A percentile compares a stretch with the other conserved stretches of the same genome.
Conservation (phyloP, 2,797 vertebrate species). For the Merluccius polli region DNA sequence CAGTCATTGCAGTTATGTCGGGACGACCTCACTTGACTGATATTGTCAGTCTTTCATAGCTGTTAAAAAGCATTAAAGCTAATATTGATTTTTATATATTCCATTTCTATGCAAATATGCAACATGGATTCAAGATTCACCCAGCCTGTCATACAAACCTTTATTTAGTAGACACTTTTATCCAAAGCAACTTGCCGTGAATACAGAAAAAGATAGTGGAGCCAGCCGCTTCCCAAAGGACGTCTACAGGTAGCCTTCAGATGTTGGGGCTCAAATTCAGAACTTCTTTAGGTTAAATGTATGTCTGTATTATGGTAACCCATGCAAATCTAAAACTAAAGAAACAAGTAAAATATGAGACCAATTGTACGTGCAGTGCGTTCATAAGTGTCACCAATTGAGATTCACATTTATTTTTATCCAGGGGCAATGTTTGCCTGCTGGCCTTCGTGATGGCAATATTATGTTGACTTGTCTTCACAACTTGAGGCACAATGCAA, state of each 20-base stretch:
- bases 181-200: neutral
- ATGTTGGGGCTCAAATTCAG: too few relatives aligned
- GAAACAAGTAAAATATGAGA: too few relatives aligned
- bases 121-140: neutral
- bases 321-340: neutral
- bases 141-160: neutral
- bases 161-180: neutral
- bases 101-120: conserved; percentile 1
- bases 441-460: neutral
- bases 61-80: neutral
- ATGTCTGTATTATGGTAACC: neutral
- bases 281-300: neutral
- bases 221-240: neutral
- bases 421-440: neutral
- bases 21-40: neutral
- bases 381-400: neutral
- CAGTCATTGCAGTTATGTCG: too few relatives aligned
- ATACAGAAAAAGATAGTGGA: neutral
- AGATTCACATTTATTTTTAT: neutral
- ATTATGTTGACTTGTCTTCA: neutral
- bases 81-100: neutral
- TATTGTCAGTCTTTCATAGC: neutral
- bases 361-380: too few relatives aligned
- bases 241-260: neutral
- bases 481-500: too few relatives aligned